These are phyloP conservation scores for Apodemia hepburni DNA, from an alignment of 2,888 invertebrate genomes.

Conservation along the genomic window DNA sequence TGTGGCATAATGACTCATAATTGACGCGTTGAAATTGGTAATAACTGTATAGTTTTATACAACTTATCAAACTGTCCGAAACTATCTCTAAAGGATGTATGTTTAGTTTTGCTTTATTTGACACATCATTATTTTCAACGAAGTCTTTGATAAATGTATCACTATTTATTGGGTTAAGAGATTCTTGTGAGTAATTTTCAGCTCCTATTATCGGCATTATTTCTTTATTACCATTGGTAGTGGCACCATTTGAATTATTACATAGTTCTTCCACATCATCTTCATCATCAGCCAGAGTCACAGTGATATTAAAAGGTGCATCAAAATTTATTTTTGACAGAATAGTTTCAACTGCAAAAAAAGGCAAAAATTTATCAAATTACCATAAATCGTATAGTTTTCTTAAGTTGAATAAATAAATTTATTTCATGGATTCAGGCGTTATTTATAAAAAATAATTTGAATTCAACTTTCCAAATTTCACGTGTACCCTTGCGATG, in stretches of 20 bases:
- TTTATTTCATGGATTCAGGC: too few species aligned
- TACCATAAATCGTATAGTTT: too few species aligned
- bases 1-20: neutral
- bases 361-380: neutral
- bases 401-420: too few species aligned
- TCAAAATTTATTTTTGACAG: neutral
- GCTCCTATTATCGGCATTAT: neutral
- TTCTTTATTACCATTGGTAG: too few species aligned
- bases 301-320: neutral
- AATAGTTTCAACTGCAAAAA: neutral
- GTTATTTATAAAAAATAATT: too few species aligned
- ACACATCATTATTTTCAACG: neutral
- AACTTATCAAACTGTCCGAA: neutral
- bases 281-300: neutral
- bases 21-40: neutral
- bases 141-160: neutral
- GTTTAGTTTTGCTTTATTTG: neutral
- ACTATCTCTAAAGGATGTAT: slow-evolving; percentile 3
- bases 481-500: too few species aligned
- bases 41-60: neutral
- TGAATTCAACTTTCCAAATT: too few species aligned
- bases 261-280: neutral
- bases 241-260: neutral
- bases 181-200: neutral
- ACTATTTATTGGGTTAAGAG: neutral